Base-by-base conservation (phyloP, 2,113 vertebrate genomes). In the Brienomyrus brachyistius region DNA sequence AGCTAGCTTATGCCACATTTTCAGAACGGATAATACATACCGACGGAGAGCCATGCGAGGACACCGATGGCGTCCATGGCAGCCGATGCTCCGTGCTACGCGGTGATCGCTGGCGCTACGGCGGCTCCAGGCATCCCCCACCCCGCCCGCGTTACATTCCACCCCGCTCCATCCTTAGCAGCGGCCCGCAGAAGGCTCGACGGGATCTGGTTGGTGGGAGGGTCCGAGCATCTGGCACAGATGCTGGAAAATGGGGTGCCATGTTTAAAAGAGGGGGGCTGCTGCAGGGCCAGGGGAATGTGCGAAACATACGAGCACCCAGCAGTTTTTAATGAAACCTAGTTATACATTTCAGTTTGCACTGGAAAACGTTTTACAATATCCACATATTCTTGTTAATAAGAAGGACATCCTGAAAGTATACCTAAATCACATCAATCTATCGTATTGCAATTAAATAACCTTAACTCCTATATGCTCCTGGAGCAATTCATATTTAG, bases 201-300 rank as follows among this genome's bases (percentile, higher is more conserved):
- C 47, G 82, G 7, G 88, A 88, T 86, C 92, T 92, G 91, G 95
- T 94, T 95, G 95, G 74, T 80, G 74, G 74, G 82, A 84, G 43
- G 82, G 95, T 91, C 74, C 77, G 51, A 91, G 96, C 95, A 96
- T 96, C 95, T 96, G 95, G 94, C 93, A 77, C 89, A 94, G 91
- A 91, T 90, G 90, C 45, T 95, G 95, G 95, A 95, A 95, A 94
- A 94, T 88, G 51, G 92, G 89, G 93, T 91, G 86, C 89, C 86
- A 88, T 89, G 84, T 89, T 89, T 89, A 85, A 40, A 52, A 17
- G 89, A 66, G 23, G 62, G 59, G 62, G n/a, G 17, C 77, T 51
- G 43, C 66, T 80, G 23, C n/a, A 50, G 35, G 70, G 7, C 4
- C 21, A 21, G 35, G 51, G 70, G 70, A 4, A 59, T 7, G 70